Conservation (phyloP, 2,888 invertebrate species). For the Synanthedon formicaeformis region DNA sequence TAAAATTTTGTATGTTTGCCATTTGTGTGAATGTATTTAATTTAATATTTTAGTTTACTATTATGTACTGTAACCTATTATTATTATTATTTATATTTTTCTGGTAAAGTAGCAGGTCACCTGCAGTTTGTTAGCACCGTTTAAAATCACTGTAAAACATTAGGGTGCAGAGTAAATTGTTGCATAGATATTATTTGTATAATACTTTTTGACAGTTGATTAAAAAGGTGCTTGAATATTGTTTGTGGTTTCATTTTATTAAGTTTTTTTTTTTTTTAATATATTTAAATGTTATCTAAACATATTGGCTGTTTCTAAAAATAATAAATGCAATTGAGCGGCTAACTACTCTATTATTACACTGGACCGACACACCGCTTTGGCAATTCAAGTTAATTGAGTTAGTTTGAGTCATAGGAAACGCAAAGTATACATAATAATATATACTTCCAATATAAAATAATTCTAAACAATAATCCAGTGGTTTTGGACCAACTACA, state of each 20-base stretch:
- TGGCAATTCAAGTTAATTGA: no score
- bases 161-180: constrained; percentile 39
- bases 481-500: no score
- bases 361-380: no score
- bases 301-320: no score
- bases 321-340: no score
- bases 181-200: constrained; percentile 53
- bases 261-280: background rate
- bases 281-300: no score
- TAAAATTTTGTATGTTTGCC: constrained; percentile 39
- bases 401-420: no score
- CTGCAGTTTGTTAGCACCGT: constrained; percentile 42
- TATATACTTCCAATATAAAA: no score
- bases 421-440: no score
- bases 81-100: constrained; percentile 26
- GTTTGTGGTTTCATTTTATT: constrained; percentile 7
- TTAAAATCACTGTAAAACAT: constrained; percentile 30
- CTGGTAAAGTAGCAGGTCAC: constrained; percentile 31
- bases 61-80: constrained; percentile 35
- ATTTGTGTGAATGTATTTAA: constrained; percentile 61
- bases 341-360: no score
- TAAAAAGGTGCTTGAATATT: constrained; percentile 64
- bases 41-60: constrained; percentile 49
- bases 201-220: constrained; percentile 60
- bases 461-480: no score